Evolutionary conservation across 2,113 vertebrate genomes (phyloP).

Genomic region (Tichodroma muraria): DNA sequence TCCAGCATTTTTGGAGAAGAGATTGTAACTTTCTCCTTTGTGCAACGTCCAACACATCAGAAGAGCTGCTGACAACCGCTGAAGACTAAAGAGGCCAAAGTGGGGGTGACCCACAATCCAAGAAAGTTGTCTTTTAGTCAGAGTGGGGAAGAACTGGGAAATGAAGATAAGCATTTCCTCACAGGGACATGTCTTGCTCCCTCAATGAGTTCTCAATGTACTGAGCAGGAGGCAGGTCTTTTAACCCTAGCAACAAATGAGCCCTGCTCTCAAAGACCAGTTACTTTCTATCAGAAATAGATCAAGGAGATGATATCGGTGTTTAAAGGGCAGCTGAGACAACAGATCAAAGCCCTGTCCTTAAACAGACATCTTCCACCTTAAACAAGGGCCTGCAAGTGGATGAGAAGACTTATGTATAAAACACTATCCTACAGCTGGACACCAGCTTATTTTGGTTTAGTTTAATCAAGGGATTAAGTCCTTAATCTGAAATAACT

Average conservation of each 20-base stretch:
- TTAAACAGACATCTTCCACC: neutral
- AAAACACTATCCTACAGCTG: conserved; percentile 11
- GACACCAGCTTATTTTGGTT: conserved; percentile 5
- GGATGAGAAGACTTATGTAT: neutral
- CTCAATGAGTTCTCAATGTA: neutral
- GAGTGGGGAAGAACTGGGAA: neutral
- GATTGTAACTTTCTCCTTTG: neutral
- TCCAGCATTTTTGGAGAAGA: neutral
- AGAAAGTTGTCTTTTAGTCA: neutral
- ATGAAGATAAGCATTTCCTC: neutral
- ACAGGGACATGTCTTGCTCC: rapidly evolving
- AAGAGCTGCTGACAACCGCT: neutral
- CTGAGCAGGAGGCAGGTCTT: neutral
- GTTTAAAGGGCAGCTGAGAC: neutral
- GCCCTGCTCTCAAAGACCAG: neutral
- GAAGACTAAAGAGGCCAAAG: neutral
- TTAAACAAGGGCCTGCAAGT: neutral
- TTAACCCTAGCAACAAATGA: neutral
- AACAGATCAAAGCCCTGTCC: neutral
- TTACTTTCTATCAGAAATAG: neutral
- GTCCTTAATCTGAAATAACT: conserved; percentile 49
- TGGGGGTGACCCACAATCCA: neutral
- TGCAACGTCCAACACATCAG: neutral
- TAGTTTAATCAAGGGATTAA: conserved; percentile 51
- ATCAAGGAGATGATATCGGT: neutral